phyloP scores from a whole-genome alignment of 2,797 vertebrate species.

The Ctenochaetus hawaiiensis region DNA sequence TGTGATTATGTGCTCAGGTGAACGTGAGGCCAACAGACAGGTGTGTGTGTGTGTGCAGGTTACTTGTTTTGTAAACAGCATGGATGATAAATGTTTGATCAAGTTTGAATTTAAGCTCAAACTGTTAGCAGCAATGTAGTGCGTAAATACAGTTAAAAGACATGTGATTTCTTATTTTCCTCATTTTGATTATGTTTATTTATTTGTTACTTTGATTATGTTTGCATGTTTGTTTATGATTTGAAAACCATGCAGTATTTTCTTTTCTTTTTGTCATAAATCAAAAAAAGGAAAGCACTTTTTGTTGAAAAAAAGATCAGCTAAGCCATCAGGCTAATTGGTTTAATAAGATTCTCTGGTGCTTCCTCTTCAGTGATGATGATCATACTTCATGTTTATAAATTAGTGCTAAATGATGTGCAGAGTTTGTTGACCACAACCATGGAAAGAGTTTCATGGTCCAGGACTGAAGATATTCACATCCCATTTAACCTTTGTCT shows the following conservation, averaged over 20 bases:
- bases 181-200: not conserved
- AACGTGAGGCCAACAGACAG: not conserved
- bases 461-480: not conserved
- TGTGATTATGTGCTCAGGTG: slow-evolving; percentile 8
- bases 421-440: not conserved
- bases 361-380: slow-evolving; percentile 6
- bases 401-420: slow-evolving; percentile 1
- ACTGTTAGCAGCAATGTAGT: not conserved
- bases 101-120: not conserved
- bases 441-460: slow-evolving; percentile 1
- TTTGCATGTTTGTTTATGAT: not conserved
- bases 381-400: slow-evolving; percentile 6
- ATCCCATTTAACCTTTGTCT: not conserved
- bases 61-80: slow-evolving; percentile 26
- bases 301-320: not conserved
- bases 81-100: not conserved
- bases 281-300: not conserved
- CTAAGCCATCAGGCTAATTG: not conserved
- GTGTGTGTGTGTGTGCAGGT: not conserved
- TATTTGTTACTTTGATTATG: not conserved
- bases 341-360: not conserved
- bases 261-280: not conserved
- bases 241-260: not conserved
- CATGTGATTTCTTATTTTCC: not conserved
- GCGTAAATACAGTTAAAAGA: not conserved